Base-by-base conservation (phyloP, 2,797 vertebrate genomes). In the Macropodus opercularis region DNA sequence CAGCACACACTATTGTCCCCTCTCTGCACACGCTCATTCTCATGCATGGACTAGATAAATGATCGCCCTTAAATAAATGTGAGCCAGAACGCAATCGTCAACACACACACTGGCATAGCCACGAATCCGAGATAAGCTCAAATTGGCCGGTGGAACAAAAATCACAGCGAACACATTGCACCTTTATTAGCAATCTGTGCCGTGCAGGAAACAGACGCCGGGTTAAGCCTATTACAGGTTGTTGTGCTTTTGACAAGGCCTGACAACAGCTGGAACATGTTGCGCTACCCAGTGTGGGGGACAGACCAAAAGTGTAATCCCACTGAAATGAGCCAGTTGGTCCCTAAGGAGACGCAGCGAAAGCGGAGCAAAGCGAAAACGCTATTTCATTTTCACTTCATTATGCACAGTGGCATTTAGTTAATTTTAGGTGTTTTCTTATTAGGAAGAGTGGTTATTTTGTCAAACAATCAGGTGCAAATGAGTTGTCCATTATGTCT, bases 171-270 rank as follows among this genome's bases (percentile, higher is more conserved):
- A 80, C 75, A 87, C 75, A 74, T 64, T 75, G 77, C 67, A 79
- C 74, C 72, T 86, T 90, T 88, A 90, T 89, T 87, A 87, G 75
- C 77, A 85, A 85, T 90, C 81, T 87, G 86, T 57, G 63, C 60
- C 39, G 75, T 51, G 76, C 81, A 79, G 75, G 59, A 68, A 74
- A 63, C 74, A 77, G 79, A 78, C 40, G 48, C 62, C 59, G 63
- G 38, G 79, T 57, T 84, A 87, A 90, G 80, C 86, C 85, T 82
- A 85, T 86, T 87, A 84, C 75, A 74, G 63, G 73, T 84, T 80
- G 74, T 69, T 84, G 75, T 80, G 82, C 62, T 80, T 85, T 80
- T 73, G 81, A 85, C 72, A 44, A 64, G 80, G 69, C 58, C 72
- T 67, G 72, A 75, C 74, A 81, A 81, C 86, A 86, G 78, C 80